Evolutionary conservation across 2,888 invertebrate species (phyloP).

Genomic region (Drosophila algonquin): DNA sequence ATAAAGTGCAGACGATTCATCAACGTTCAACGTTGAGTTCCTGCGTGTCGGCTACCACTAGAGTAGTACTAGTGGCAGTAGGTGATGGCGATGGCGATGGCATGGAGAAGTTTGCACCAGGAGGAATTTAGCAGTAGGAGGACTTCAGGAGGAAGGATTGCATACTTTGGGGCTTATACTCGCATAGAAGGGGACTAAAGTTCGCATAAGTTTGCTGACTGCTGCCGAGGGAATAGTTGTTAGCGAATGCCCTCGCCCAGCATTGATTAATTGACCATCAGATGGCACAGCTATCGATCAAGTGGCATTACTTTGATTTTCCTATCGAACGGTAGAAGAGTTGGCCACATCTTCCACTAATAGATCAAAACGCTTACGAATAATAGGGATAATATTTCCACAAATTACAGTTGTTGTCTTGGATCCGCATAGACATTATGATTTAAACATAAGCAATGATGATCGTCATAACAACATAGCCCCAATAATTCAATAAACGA

Average conservation of each 20-base stretch:
- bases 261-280: not conserved
- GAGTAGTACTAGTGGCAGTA: too few relatives aligned
- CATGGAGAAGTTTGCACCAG: too few relatives aligned
- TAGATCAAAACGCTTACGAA: too few relatives aligned
- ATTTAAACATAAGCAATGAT: too few relatives aligned
- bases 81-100: too few relatives aligned
- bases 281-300: not conserved
- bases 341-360: not conserved
- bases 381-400: too few relatives aligned
- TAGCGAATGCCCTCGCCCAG: not conserved
- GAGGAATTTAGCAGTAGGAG: too few relatives aligned
- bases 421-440: too few relatives aligned
- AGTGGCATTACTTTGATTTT: not conserved
- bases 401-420: too few relatives aligned
- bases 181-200: not conserved
- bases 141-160: not conserved
- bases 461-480: too few relatives aligned
- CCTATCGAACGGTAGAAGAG: not conserved
- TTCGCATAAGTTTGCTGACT: not conserved
- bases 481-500: not conserved
- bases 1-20: constrained; percentile 73
- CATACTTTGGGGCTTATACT: not conserved
- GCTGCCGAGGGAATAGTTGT: not conserved
- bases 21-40: constrained; percentile 57
- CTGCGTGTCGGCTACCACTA: constrained; percentile 1